Conservation (phyloP, 2,888 invertebrate species). For the Epiperipatus broadwayi region DNA sequence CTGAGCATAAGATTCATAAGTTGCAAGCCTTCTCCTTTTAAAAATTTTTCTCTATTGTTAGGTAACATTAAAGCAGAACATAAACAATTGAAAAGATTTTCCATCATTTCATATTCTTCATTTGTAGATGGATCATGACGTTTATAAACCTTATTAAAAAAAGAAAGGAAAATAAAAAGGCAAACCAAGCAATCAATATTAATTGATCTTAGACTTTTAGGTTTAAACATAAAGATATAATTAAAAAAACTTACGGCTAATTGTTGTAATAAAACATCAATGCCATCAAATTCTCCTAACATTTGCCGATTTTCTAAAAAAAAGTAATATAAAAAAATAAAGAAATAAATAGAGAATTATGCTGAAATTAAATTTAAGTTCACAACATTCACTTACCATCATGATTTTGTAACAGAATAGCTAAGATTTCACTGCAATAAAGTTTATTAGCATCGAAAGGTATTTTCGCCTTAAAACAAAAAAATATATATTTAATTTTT, state of each 20-base stretch:
- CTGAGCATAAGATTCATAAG: conserved; percentile 96
- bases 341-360: conserved; percentile 1
- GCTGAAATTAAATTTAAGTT: too few relatives aligned
- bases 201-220: background rate
- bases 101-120: conserved; percentile 96
- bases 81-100: conserved; percentile 86
- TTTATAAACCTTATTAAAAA: conserved; percentile 52
- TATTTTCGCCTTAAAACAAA: conserved; percentile 40
- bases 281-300: conserved; percentile 81
- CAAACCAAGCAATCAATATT: background rate
- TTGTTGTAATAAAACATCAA: conserved; percentile 85
- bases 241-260: conserved; percentile 44
- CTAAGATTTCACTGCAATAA: conserved; percentile 84
- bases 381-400: conserved; percentile 30
- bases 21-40: conserved; percentile 90
- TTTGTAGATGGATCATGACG: conserved; percentile 71
- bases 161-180: conserved; percentile 11
- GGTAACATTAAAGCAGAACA: conserved; percentile 78
- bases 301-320: conserved; percentile 30
- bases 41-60: conserved; percentile 66
- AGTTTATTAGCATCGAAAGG: conserved; percentile 88
- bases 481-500: background rate
- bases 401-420: conserved; percentile 78
- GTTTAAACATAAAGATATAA: background rate
- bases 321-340: conserved; percentile 6